Base-by-base conservation (phyloP, 2,888 invertebrate genomes). In the Cryptocheilus praepositus region DNA sequence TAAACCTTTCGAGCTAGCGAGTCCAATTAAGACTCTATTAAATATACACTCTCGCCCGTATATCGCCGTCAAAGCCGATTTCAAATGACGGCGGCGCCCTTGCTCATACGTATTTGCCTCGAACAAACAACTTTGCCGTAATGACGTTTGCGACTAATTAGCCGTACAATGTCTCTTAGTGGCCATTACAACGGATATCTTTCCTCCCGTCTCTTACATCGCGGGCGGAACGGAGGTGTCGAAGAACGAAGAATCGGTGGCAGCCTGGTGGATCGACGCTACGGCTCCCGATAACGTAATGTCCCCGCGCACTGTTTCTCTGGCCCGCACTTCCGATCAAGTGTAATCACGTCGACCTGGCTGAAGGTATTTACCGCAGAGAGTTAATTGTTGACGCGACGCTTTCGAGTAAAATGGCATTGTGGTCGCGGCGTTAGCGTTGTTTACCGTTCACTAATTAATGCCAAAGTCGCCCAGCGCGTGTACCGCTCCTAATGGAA, bases 11-110 rank as follows among this genome's bases (percentile, higher is more conserved):
- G 79, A 66, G 79, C 69, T 61, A 69, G 71, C 76, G 68, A 74
- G 76, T 80, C 79, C 81, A 79, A 79, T 79, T 79, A 79, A 78
- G 81, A 76, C 76, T 80, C 78, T 79, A 79, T 79, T 79, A 79
- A 79, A 79, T 81, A 79, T 80, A 79, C 79, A 78, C 75, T 11
- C 36, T 4, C 71, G 16, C 52, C 57, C 68, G 74, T 72, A 69
- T 78, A 73, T 80, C 76, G 73, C 52, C 64, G 73, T 70, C 70
- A 79, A 80, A 79, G 79, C n/a, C 70, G 73, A 78, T 78, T 72
- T 76, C 73, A 80, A 81, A 78, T 73, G 75, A 64, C 52, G 69
- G 57, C 49, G 71, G 43, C n/a, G 62, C 56, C 70, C 63, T 73
- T 70, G 63, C 65, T 36, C 36, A 36, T 78, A 61, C 63, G 65